Base-by-base conservation (phyloP, 1,140 invertebrate genomes). In the Diachasma alloeum region DNA sequence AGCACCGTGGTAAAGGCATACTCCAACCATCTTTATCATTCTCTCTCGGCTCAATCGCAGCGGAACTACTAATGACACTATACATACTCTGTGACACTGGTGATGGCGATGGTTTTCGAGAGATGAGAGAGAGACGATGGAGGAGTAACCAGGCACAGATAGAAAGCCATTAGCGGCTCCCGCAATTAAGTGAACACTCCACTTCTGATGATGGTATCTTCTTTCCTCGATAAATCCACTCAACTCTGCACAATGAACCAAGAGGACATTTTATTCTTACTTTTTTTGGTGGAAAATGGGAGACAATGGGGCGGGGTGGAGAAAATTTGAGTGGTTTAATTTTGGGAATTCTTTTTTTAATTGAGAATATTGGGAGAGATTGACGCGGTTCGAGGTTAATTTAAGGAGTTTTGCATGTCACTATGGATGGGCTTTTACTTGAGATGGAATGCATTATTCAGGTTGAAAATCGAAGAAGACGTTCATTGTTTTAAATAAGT, bases 131-230 rank as follows among this genome's bases (percentile, higher is more conserved):
- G 24, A 26, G 59, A 15, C 5, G 24, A 6, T 19, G 59, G 4
- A 4, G 24, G 59, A 63, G 59, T 63, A 63, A 63, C 59, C 59
- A 63, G 59, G 59, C 59, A 63, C 75, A 81, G 77, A 82, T 80
- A 74, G 81, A 74, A 79, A 74, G 75, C 83, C 82, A 84, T 86
- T 84, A 86, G 82, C 82, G 80, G 79, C 82, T 83, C 80, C 77
- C 66, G 80, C 85, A 86, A 85, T 86, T 83, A 85, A 86, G 80
- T 80, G 80, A 81, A 81, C 80, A 76, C 82, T 80, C 70, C 15
- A 68, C 66, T 68, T 71, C 67, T 76, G 74, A 56, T 67, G 73
- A 76, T 76, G 56, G 46, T 56, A 63, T 76, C 59, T 37, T 75
- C 31, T 67, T 42, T 44, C 67, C 74, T 71, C 68, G 74, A 76